Evolutionary conservation across 2,888 invertebrate genomes (phyloP), one percentile per base, ranked within the genome.

Genomic region (Crossocerus cetratus): DNA sequence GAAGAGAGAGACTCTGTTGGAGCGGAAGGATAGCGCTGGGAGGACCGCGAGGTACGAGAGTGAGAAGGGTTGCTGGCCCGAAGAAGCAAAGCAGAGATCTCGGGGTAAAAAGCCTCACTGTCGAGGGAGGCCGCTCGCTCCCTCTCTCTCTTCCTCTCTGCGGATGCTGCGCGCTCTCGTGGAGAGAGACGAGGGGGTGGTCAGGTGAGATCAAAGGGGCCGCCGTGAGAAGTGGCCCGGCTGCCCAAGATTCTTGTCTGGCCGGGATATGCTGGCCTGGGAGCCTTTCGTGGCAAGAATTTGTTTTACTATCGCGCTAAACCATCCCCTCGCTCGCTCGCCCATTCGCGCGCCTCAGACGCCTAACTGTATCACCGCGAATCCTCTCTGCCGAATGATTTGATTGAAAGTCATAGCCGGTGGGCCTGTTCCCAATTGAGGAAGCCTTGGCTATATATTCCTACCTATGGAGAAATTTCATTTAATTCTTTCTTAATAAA

Each of bases 191-290:
- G 78, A 86, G 84, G 84, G 84, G 82, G 84, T 83, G 81, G 82
- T 76, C 81, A 76, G 76, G 59, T 56, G 80, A 86, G 88, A 88
- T 88, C 85, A 89, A 89, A 89, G 85, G 75, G 22, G 70, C 88
- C 89, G 88, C 88, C 87, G 88, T 87, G 89, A 88, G 89, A 88
- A 88, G 88, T 89, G 86, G 87, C 85, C 86, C 86, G 86, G 85
- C 88, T 87, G 88, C 81, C 84, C 85, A 85, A 89, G 88, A 88
- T 88, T 88, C 87, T 88, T 88, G 88, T 88, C 89, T 88, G 84
- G 77, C 32, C 80, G 78, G 83, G 85, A 86, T 82, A 82, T 16
- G 14, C 49, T 16, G 16, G 49, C 49, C 80, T 86, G 84, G 82
- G 80, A 85, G 85, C 82, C 81, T 83, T 82, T 81, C 77, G 22